Evolutionary conservation across 2,797 vertebrate species (phyloP).

Genomic region (Myotis findleyi): DNA sequence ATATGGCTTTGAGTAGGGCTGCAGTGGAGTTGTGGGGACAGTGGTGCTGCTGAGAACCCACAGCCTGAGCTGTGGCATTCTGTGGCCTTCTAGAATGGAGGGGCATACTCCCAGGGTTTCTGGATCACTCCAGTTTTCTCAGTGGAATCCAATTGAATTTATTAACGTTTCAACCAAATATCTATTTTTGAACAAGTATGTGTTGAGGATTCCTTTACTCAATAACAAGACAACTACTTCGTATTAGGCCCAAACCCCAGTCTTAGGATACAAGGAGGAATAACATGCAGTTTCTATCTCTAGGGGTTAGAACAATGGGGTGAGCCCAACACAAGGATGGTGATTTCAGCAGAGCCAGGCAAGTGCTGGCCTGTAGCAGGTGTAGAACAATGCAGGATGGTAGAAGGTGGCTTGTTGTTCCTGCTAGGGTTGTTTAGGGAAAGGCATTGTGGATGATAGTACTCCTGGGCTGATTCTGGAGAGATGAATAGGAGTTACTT

Average conservation of each 20-base stretch:
- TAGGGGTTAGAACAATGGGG: too few species aligned
- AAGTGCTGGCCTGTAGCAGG: background rate
- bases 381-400: accelerated
- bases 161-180: background rate
- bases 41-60: background rate
- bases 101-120: background rate
- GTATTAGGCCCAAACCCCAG: background rate
- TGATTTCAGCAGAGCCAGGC: background rate
- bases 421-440: accelerated
- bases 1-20: background rate
- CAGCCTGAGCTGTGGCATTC: background rate
- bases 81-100: background rate
- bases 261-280: background rate
- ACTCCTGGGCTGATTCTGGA: background rate
- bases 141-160: background rate
- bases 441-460: too few species aligned
- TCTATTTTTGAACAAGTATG: background rate
- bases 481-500: background rate
- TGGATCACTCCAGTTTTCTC: background rate
- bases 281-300: background rate
- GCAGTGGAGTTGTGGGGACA: accelerated
- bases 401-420: accelerated
- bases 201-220: background rate
- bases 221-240: background rate
- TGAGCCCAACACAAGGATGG: accelerated